A percentile compares a stretch with the other conserved stretches of the same genome.
phyloP scores from a whole-genome alignment of 1,140 invertebrate species.

The Artemia franciscana region DNA sequence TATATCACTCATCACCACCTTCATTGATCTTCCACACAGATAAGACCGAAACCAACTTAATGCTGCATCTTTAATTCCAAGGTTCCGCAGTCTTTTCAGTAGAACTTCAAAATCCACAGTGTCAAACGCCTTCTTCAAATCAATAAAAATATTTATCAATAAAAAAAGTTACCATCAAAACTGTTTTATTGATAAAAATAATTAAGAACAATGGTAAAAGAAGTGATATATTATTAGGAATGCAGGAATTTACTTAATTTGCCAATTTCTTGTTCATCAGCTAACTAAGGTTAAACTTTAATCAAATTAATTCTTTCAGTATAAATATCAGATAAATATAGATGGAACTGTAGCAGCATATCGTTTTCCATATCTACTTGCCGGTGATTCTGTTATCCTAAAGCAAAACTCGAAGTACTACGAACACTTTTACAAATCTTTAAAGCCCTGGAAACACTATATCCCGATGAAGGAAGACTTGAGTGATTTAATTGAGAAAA shows the following conservation, averaged over 20 bases:
- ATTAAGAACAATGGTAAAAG: too few species aligned
- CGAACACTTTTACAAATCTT: conserved; percentile 70
- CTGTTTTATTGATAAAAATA: background rate
- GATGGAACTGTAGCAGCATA: conserved; percentile 93
- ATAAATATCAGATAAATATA: conserved; percentile 82
- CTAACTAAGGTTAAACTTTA: conserved; percentile 1
- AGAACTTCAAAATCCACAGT: too few species aligned
- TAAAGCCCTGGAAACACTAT: conserved; percentile 55
- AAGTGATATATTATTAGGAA: background rate
- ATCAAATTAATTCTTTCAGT: conserved; percentile 44
- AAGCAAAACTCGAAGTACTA: conserved; percentile 84
- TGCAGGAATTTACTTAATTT: conserved; percentile 2
- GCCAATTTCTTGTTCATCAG: conserved; percentile 4
- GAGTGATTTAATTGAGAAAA: conserved; percentile 48
- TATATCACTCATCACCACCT: too few species aligned
- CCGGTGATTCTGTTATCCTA: conserved; percentile 58
- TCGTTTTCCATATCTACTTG: conserved; percentile 69
- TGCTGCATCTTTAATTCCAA: too few species aligned
- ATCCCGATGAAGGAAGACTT: conserved; percentile 56
- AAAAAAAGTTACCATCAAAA: background rate
- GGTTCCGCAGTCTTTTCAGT: too few species aligned
- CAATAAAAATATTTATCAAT: too few species aligned
- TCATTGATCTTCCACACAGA: too few species aligned
- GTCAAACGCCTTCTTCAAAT: too few species aligned
- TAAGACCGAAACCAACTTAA: too few species aligned